Evolutionary conservation across 2,888 invertebrate species (phyloP).

Genomic region (Drosophila limbata): DNA sequence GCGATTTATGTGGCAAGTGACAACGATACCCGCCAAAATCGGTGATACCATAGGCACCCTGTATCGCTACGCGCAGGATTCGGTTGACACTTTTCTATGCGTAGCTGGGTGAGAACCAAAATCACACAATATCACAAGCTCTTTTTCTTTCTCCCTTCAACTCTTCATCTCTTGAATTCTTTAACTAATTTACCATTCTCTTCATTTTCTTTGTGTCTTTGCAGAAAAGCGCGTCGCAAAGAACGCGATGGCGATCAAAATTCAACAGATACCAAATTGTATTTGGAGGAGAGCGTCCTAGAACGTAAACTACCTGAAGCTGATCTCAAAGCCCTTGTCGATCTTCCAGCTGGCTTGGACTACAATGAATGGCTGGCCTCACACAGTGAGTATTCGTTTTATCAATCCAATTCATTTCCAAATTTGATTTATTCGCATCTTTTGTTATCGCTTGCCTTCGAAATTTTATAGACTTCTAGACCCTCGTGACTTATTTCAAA

Average conservation of each 20-base stretch:
- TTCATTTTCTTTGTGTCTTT: constrained; percentile 79
- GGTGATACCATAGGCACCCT: constrained; percentile 85
- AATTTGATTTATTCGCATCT: constrained; percentile 44
- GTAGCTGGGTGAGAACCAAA: constrained; percentile 84
- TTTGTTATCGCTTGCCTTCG: constrained; percentile 3
- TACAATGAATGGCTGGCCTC: constrained; percentile 99
- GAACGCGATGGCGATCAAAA: constrained; percentile 94
- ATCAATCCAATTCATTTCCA: background rate
- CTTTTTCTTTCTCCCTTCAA: background rate
- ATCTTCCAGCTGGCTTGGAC: constrained; percentile 97
- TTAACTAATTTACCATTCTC: background rate
- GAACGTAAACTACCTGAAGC: constrained; percentile 97
- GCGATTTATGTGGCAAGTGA: constrained; percentile 85
- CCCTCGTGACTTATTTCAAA: constrained; percentile 9
- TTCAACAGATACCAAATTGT: constrained; percentile 95
- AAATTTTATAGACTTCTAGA: background rate
- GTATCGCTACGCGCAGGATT: constrained; percentile 85
- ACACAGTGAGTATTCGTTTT: constrained; percentile 90
- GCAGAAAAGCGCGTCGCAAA: constrained; percentile 98
- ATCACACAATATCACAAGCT: background rate
- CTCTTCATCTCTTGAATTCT: too few relatives aligned
- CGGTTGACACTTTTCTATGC: constrained; percentile 85
- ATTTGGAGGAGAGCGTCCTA: constrained; percentile 97
- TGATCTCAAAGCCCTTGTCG: constrained; percentile 97
- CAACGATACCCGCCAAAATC: constrained; percentile 85